Evolutionary conservation across 2,113 vertebrate species (phyloP), one percentile per base, ranked within the genome.

Genomic region (Poecile atricapillus): DNA sequence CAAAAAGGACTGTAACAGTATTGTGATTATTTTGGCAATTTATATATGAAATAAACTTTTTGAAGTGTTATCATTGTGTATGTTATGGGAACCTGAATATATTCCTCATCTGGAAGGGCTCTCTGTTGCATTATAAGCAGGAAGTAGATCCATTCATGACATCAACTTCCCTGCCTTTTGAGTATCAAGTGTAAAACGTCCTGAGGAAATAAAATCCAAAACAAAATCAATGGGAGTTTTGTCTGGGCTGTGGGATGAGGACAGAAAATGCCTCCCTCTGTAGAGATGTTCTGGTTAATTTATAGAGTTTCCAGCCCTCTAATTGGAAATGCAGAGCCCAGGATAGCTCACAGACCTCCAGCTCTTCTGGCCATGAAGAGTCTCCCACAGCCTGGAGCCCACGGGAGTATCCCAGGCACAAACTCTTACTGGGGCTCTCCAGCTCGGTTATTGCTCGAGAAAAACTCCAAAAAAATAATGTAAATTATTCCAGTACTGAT

Each of bases 381-480:
- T 5, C 5, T 92, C 27, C 19, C 27, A 33, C 44, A 76, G 25
- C 39, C 10, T 47, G 52, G 43, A 87, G 24, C 31, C 47, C 65
- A 41, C 0, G 0, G 46, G 31, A 63, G 2, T 1, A 6, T 27
- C 30, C 21, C 31, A 59, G 19, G 30, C 20, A 4, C 6, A 23
- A 67, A 12, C 8, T 81, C 31, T 27, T 50, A 8, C 14, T 56
- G 33, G 35, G 17, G 11, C 4, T 50, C 33, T 78, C 35, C 47
- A 79, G 25, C n/a, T 68, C 30, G 49, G 17, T 1, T 1, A 0
- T 8, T 74, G 3, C 21, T 59, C 0, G 0, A 47, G 41, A n/a
- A 87, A 64, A 91, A 35, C 4, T 13, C 1, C 2, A 21, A 69
- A 85, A 74, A 23, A 25, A 8, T 41, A 28, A 46, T 4, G 14